Evolutionary conservation across 2,888 invertebrate genomes (phyloP).

Genomic region (Drosophila merina): DNA sequence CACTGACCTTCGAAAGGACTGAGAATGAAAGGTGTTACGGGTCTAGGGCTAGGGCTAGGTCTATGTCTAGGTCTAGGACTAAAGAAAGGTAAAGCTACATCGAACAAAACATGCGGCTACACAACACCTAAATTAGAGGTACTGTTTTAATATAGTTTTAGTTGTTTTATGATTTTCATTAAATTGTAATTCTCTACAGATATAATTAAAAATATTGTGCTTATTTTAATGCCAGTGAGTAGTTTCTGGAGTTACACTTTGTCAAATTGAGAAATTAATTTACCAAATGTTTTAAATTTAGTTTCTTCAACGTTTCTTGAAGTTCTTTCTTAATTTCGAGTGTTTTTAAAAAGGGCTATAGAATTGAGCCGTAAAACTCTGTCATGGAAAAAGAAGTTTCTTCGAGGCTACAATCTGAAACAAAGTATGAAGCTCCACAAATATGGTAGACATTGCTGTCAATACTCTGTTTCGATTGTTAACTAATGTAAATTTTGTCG

Average conservation of each 20-base stretch:
- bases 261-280: not conserved
- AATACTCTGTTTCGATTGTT: not conserved
- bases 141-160: not conserved
- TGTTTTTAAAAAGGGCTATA: too few relatives aligned
- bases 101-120: conserved; percentile 51
- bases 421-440: not conserved
- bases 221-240: not conserved
- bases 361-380: too few relatives aligned
- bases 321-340: too few relatives aligned
- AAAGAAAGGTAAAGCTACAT: conserved; percentile 30
- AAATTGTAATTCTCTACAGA: not conserved
- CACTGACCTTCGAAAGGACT: conserved; percentile 23
- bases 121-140: conserved; percentile 2
- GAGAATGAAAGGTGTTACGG: conserved; percentile 49
- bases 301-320: too few relatives aligned
- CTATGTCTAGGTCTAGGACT: conserved; percentile 10
- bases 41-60: conserved; percentile 33
- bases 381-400: too few relatives aligned
- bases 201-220: not conserved
- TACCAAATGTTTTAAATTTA: too few relatives aligned
- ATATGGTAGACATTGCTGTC: not conserved
- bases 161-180: not conserved
- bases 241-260: not conserved
- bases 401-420: not conserved
- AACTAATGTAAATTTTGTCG: not conserved